A percentile compares a stretch with the other conserved stretches of the same genome.
Evolutionary conservation across 2,797 vertebrate genomes (phyloP).

Genomic region (Alcedo quadribrachys): DNA sequence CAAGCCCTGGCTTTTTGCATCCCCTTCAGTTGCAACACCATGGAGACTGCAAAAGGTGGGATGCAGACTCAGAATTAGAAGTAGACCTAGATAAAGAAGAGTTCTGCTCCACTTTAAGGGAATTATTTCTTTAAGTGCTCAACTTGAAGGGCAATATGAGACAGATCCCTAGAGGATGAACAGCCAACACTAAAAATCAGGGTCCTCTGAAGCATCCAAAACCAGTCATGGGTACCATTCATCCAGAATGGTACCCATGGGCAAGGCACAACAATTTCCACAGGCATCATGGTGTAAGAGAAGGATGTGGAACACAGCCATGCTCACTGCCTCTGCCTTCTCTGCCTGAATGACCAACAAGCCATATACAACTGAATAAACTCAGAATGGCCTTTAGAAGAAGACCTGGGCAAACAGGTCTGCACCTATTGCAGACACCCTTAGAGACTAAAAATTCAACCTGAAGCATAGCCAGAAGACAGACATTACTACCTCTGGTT

Average conservation of each 20-base stretch:
- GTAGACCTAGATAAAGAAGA: not conserved
- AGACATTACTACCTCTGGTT: not conserved
- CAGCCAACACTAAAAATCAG: not conserved
- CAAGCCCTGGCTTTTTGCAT: fast-evolving
- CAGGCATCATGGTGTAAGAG: not conserved
- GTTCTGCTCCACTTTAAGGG: not conserved
- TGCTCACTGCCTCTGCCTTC: not conserved
- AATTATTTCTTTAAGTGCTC: not conserved
- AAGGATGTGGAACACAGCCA: not conserved
- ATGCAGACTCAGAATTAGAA: not conserved
- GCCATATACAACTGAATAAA: not conserved
- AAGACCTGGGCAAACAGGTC: not conserved
- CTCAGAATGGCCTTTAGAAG: not conserved
- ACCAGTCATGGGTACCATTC: not conserved
- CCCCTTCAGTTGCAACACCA: not conserved
- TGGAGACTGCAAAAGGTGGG: not conserved
- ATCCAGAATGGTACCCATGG: not conserved
- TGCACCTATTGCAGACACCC: not conserved
- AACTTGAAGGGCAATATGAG: not conserved
- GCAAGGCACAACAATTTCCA: not conserved
- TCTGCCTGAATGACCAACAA: not conserved
- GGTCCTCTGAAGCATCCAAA: not conserved
- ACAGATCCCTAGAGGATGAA: not conserved
- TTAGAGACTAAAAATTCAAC: not conserved
- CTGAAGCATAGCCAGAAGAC: not conserved